Conservation (phyloP, 2,113 vertebrate genomes). For the Parus major region DNA sequence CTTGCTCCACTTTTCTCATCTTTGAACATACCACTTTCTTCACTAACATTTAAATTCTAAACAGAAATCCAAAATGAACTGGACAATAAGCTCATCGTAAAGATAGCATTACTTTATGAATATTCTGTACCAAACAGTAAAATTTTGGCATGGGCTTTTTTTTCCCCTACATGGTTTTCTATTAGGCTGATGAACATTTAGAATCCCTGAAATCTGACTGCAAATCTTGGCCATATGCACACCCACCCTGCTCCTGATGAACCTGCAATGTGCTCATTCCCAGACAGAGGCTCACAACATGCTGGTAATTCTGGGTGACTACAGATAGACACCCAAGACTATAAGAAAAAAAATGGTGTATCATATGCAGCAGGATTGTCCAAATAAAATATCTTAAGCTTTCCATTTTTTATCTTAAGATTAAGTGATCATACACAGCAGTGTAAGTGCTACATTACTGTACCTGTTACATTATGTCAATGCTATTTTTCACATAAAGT, state of each 20-base stretch:
- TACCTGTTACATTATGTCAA: not conserved
- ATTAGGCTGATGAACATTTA: not conserved
- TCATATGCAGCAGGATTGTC: not conserved
- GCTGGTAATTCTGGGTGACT: not conserved
- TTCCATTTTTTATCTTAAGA: not conserved
- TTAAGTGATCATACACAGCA: not conserved
- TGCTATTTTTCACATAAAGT: constrained; percentile 43
- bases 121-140: not conserved
- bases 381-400: not conserved
- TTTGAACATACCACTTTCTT: not conserved
- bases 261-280: not conserved
- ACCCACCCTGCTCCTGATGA: not conserved
- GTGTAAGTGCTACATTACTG: not conserved
- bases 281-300: not conserved
- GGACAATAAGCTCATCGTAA: not conserved
- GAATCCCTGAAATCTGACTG: not conserved
- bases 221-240: not conserved
- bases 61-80: not conserved
- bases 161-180: not conserved
- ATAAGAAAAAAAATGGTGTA: not conserved
- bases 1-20: not conserved
- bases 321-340: not conserved
- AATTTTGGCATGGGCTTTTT: not conserved
- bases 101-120: not conserved
- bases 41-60: not conserved